A percentile compares a stretch with the other conserved stretches of the same genome.
Evolutionary conservation across 2,888 invertebrate genomes (phyloP).

Genomic region (Branchipolynoe longqiensis): DNA sequence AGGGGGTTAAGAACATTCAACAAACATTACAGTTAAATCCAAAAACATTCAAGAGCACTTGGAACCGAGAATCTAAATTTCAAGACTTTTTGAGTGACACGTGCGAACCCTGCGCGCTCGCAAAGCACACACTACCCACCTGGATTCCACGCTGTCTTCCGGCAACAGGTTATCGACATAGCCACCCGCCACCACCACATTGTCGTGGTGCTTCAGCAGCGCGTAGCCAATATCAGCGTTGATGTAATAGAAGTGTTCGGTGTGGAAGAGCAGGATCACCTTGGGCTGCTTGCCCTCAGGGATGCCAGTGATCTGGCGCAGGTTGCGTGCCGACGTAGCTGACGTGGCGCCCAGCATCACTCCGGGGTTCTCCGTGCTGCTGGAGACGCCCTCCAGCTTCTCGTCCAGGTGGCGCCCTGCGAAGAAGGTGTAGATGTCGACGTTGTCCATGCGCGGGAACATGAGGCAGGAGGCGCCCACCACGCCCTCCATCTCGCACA

Average conservation of each 20-base stretch:
- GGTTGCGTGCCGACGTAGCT: neutral
- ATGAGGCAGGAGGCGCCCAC: constrained; percentile 51
- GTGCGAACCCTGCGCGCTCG: too few relatives aligned
- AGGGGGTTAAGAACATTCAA: neutral
- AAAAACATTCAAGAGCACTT: too few relatives aligned
- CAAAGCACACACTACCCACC: too few relatives aligned
- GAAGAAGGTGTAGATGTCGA: constrained; percentile 53
- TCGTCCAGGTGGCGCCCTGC: constrained; percentile 23
- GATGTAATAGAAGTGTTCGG: constrained; percentile 43
- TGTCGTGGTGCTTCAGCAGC: constrained; percentile 59
- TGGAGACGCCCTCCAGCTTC: constrained; percentile 21
- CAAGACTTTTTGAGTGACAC: too few relatives aligned
- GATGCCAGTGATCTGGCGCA: constrained; percentile 52
- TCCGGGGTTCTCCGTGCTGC: neutral
- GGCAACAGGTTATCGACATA: constrained; percentile 61
- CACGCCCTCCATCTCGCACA: constrained; percentile 39
- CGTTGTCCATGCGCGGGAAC: constrained; percentile 53
- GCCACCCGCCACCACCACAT: constrained; percentile 63
- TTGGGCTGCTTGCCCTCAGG: constrained; percentile 54
- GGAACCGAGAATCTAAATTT: too few relatives aligned
- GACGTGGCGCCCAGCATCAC: neutral
- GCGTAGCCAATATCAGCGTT: constrained; percentile 10
- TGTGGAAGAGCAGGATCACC: constrained; percentile 59
- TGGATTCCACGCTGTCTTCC: constrained; percentile 55
- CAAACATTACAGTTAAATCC: too few relatives aligned